Conservation (phyloP, 2,113 vertebrate species). For the Grammomys dolichurus region DNA sequence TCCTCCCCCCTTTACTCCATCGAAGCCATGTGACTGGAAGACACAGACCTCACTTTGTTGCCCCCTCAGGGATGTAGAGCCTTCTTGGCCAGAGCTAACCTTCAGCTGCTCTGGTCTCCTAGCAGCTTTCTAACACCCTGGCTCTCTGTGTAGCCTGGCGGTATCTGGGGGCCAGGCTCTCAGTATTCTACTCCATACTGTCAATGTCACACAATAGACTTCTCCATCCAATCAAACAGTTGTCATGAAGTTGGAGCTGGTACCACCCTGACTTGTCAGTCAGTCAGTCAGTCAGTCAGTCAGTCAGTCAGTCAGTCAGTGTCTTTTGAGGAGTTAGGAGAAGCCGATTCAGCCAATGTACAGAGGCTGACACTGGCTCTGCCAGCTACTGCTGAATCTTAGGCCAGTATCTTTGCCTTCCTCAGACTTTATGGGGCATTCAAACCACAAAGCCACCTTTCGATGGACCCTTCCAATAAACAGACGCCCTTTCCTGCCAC, state of each 20-base stretch:
- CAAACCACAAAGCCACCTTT: not conserved
- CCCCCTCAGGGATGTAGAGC: not conserved
- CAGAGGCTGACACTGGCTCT: not conserved
- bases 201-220: not conserved
- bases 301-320: not conserved
- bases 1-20: not conserved
- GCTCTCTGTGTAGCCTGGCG: constrained; percentile 59
- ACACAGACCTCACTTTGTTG: not conserved
- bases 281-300: too few relatives aligned
- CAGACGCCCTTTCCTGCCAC: not conserved
- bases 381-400: not conserved
- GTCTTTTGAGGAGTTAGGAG: not conserved
- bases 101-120: not conserved
- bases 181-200: not conserved
- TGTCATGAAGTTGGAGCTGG: not conserved
- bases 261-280: not conserved
- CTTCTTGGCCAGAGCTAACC: not conserved
- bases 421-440: not conserved
- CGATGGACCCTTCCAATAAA: not conserved
- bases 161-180: not conserved
- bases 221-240: not conserved
- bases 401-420: not conserved
- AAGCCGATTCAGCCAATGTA: rapidly evolving
- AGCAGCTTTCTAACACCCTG: constrained; percentile 21
- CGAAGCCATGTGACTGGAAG: not conserved